These are phyloP conservation scores for Brachycybe producta DNA, from an alignment of 2,888 invertebrate species.

Conservation along the genomic window DNA sequence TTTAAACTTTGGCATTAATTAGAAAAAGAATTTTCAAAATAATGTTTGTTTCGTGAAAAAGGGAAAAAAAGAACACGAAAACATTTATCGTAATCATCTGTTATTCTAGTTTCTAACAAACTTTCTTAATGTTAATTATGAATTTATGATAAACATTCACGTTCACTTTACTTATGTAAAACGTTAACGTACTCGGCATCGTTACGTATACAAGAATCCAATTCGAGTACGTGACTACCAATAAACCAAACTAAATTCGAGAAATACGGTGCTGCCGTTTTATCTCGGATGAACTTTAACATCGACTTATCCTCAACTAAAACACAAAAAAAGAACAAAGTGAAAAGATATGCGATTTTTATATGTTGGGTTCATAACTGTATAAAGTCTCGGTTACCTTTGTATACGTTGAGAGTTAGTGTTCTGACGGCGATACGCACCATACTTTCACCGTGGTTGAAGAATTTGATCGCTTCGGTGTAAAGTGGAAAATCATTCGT, in stretches of 20 bases:
- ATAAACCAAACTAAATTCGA: conserved; percentile 98
- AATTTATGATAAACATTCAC: no score
- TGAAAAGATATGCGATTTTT: no score
- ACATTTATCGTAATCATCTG: no score
- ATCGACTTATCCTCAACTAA: conserved; percentile 86
- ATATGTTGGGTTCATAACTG: conserved; percentile 1
- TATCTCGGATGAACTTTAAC: conserved; percentile 87
- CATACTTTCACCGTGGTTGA: conserved; percentile 98
- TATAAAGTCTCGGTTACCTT: conserved; percentile 30
- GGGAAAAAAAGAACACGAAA: no score
- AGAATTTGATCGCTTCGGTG: conserved; percentile 98
- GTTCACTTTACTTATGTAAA: no score
- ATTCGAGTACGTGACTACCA: conserved; percentile 89
- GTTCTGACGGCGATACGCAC: conserved; percentile 97
- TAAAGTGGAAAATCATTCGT: conserved; percentile 98
- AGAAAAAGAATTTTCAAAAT: no score
- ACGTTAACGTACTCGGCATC: conserved; percentile 76
- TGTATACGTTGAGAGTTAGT: conserved; percentile 89
- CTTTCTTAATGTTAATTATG: no score
- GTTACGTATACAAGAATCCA: conserved; percentile 86
- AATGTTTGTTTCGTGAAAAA: no score
- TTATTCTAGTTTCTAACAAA: no score
- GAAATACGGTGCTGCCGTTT: conserved; percentile 95
- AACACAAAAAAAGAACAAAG: conserved; percentile 19
- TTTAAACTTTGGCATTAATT: background rate